Evolutionary conservation across 2,888 invertebrate genomes (phyloP), one percentile per base, ranked within the genome.

Genomic region (Polietes domitor): DNA sequence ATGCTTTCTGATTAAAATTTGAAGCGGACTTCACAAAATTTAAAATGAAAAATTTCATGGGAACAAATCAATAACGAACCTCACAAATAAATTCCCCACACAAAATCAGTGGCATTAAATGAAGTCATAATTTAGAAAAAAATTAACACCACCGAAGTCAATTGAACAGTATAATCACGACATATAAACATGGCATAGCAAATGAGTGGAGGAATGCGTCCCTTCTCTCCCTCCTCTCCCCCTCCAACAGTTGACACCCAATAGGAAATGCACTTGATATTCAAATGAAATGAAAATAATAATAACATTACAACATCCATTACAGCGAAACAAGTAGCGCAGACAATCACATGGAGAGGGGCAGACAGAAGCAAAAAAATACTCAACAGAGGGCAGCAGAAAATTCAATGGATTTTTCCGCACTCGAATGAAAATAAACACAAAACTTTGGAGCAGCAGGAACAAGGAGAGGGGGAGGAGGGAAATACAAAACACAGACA

Each of bases 231-330:
- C n/a, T n/a, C n/a, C n/a, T n/a, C n/a, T n/a, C n/a, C n/a, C n/a
- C n/a, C n/a, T n/a, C n/a, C 19, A 3, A 12, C 75, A 75, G 78
- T 78, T 58, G 24, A n/a, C 80, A 84, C 75, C 68, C 76, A 75
- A 84, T 81, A 81, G 75, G 80, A 81, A 84, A 78, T 72, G 41
- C 75, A 78, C 78, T 72, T 24, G 41, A 43, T 41, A 68, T 68
- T 68, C 43, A 68, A 41, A 65, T 55, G 12, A 19, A 5, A 28
- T 3, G n/a, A 61, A 1, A 28, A 26, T 32, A 68, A 68, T 65
- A 68, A 15, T 68, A 12, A 68, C 12, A 68, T 68, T 68, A 68
- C 68, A 68, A 41, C 41, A 65, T 21, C 15, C 24, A n/a, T n/a
- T n/a, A n/a, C n/a, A n/a, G 12, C 47, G 26, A 24, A 17, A 68